Evolutionary conservation across 2,797 vertebrate species (phyloP).

Genomic region (Ambastaia sidthimunki): DNA sequence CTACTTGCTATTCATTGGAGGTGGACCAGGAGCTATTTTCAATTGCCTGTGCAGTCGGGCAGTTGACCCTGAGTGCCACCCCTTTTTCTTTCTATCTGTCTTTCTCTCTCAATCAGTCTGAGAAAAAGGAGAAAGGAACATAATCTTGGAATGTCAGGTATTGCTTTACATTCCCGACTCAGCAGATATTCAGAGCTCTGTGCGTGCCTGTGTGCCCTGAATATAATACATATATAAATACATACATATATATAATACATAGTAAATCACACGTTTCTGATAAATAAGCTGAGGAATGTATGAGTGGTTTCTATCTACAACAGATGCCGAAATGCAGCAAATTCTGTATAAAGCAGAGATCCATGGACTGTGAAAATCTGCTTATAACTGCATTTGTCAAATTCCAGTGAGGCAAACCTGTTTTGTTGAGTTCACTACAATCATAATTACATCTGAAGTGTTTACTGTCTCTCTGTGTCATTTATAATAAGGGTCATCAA

Average conservation of each 20-base stretch:
- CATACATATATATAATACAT: too few species aligned
- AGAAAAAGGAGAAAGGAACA: conserved; percentile 22
- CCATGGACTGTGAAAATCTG: background rate
- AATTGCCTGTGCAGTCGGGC: conserved; percentile 61
- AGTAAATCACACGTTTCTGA: conserved; percentile 6
- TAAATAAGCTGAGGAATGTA: conserved; percentile 14
- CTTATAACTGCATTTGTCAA: conserved; percentile 33
- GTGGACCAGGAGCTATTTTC: conserved; percentile 62
- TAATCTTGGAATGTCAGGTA: conserved; percentile 9
- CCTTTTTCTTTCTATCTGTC: conserved; percentile 41
- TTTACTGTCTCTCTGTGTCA: conserved; percentile 41
- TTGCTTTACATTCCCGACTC: conserved; percentile 15
- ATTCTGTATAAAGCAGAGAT: conserved; percentile 19
- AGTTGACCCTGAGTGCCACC: conserved; percentile 54
- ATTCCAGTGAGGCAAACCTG: background rate
- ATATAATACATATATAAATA: background rate
- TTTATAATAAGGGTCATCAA: conserved; percentile 34
- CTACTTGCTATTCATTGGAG: conserved; percentile 69
- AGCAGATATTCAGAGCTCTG: background rate
- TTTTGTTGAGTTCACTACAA: conserved; percentile 30
- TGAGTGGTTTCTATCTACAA: background rate
- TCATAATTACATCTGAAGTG: conserved; percentile 51
- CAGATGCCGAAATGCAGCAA: background rate
- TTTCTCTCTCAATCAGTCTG: conserved; percentile 21
- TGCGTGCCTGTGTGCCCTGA: background rate